Evolutionary conservation across 2,113 vertebrate genomes (phyloP).

Genomic region (Menidia beryllina): DNA sequence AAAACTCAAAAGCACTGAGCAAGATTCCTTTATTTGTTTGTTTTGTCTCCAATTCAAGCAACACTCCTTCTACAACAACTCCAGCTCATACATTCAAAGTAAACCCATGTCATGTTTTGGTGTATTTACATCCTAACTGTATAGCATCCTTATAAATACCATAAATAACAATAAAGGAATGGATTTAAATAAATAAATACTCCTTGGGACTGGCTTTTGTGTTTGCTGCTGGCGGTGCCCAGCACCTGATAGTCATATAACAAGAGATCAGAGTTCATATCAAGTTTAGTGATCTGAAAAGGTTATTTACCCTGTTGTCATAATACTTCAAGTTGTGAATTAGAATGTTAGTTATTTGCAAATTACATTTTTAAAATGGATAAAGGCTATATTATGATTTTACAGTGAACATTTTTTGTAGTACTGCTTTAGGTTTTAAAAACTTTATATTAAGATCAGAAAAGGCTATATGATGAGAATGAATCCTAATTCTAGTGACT

Average conservation of each 20-base stretch:
- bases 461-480: not conserved
- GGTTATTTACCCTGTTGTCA: constrained; percentile 50
- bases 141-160: constrained; percentile 87
- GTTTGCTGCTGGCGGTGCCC: constrained; percentile 75
- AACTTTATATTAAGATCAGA: not conserved
- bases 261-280: constrained; percentile 44
- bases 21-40: constrained; percentile 44
- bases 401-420: constrained; percentile 9
- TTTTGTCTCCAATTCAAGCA: constrained; percentile 57
- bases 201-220: constrained; percentile 45
- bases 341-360: constrained; percentile 4
- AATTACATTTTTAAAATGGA: constrained; percentile 14
- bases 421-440: constrained; percentile 1
- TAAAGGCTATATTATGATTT: not conserved
- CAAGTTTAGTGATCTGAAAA: constrained; percentile 18
- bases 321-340: constrained; percentile 56
- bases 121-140: constrained; percentile 57
- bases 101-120: constrained; percentile 41
- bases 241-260: constrained; percentile 65
- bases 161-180: constrained; percentile 88
- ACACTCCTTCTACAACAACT: constrained; percentile 31
- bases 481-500: constrained; percentile 16
- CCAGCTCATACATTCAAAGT: constrained; percentile 64
- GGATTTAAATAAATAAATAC: constrained; percentile 98
- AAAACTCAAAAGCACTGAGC: constrained; percentile 6